These are phyloP conservation scores for Borostomias antarcticus DNA, from an alignment of 2,797 vertebrate genomes.

Conservation along the genomic window DNA sequence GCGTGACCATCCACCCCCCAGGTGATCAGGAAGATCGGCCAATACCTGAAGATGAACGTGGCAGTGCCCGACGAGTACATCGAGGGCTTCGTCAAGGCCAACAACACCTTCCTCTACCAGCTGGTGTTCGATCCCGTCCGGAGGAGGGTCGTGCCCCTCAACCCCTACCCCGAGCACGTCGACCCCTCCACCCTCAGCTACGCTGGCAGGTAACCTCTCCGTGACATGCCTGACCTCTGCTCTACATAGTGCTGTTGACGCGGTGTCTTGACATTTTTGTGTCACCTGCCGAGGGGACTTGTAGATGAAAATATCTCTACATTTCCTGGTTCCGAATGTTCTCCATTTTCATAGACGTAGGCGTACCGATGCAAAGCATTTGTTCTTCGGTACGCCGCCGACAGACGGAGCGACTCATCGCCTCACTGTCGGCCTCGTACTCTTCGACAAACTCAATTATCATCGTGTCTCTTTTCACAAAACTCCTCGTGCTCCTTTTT, in stretches of 20 bases:
- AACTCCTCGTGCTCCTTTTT: too few species aligned
- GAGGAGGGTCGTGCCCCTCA: conserved; percentile 89
- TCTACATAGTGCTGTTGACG: background rate
- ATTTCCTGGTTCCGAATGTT: too few species aligned
- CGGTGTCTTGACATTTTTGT: too few species aligned
- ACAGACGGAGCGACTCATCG: too few species aligned
- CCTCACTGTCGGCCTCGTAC: too few species aligned
- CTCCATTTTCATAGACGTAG: too few species aligned
- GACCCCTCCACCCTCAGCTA: conserved; percentile 83
- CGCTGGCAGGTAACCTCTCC: conserved; percentile 92
- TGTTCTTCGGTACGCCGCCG: too few species aligned
- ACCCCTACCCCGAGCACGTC: conserved; percentile 83
- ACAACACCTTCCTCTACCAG: conserved; percentile 97
- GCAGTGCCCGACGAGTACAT: conserved; percentile 87
- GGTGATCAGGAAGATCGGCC: conserved; percentile 96
- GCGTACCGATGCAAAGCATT: too few species aligned
- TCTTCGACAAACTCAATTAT: too few species aligned
- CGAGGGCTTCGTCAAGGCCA: conserved; percentile 88
- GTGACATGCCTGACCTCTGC: background rate
- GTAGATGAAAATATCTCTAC: too few species aligned
- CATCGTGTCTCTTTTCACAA: too few species aligned
- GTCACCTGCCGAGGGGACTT: too few species aligned
- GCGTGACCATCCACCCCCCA: conserved; percentile 47
- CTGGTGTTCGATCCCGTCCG: conserved; percentile 91
- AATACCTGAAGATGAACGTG: conserved; percentile 93